Conservation (phyloP, 2,888 invertebrate genomes). For the Cordylochernes scorpioides region DNA sequence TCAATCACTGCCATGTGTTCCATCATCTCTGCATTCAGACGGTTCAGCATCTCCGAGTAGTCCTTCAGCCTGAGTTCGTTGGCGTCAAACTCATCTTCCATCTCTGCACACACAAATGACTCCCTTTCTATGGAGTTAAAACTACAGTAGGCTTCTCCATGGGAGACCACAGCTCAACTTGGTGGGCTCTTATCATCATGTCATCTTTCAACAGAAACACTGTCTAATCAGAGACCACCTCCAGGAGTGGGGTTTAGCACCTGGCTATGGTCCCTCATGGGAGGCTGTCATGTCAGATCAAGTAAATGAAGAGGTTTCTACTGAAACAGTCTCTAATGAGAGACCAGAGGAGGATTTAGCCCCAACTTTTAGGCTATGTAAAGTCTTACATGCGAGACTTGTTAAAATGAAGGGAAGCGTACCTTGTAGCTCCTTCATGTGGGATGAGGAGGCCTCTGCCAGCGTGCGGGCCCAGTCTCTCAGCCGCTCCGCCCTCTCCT, state of each 20-base stretch:
- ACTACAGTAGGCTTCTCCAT: too few relatives aligned
- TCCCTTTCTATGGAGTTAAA: too few relatives aligned
- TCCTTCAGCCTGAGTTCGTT: conserved; percentile 34
- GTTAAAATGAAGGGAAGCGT: conserved; percentile 1
- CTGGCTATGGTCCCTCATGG: too few relatives aligned
- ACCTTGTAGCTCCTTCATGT: conserved; percentile 28
- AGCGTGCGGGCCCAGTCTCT: conserved; percentile 52
- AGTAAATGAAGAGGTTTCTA: too few relatives aligned
- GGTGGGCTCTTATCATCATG: too few relatives aligned
- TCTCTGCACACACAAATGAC: conserved; percentile 23
- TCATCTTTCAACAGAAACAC: too few relatives aligned
- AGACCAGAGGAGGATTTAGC: too few relatives aligned
- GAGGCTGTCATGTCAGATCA: too few relatives aligned
- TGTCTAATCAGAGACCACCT: too few relatives aligned
- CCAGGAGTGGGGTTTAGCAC: too few relatives aligned
- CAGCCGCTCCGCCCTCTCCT: conserved; percentile 46
- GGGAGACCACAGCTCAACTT: too few relatives aligned
- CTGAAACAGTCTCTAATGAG: too few relatives aligned
- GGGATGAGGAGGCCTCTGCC: conserved; percentile 45
- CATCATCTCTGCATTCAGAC: conserved; percentile 34
- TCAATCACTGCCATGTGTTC: conserved; percentile 34
- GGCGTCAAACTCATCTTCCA: conserved; percentile 38
- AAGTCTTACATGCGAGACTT: background rate
- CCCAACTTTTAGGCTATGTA: background rate
- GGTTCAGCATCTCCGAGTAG: conserved; percentile 33